A percentile compares a stretch with the other conserved stretches of the same genome.
phyloP scores from a whole-genome alignment of 2,113 vertebrate species.

The Lepisosteus oculatus region DNA sequence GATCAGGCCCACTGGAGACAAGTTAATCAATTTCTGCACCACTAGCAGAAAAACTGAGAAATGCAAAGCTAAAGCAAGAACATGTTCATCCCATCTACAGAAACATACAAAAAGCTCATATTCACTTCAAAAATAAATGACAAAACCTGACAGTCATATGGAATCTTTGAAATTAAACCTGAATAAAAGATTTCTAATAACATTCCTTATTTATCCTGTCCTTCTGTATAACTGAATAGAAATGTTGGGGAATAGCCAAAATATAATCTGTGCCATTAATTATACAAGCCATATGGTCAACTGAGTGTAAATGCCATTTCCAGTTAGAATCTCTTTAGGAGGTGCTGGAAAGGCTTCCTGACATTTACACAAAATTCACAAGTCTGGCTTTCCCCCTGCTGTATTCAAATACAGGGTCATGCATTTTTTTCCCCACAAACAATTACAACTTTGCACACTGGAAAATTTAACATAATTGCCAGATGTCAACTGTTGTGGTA shows the following conservation, averaged over 20 bases:
- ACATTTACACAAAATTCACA: conserved; percentile 60
- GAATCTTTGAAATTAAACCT: conserved; percentile 10
- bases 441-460: conserved; percentile 2
- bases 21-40: not conserved
- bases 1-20: conserved; percentile 1
- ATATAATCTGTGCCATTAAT: conserved; percentile 67
- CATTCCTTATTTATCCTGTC: conserved; percentile 38
- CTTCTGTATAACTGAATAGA: conserved; percentile 55
- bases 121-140: not conserved
- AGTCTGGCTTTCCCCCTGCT: conserved; percentile 34
- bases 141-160: not conserved
- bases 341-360: conserved; percentile 59
- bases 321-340: conserved; percentile 55
- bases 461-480: conserved; percentile 9
- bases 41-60: conserved; percentile 4
- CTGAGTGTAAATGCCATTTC: conserved; percentile 58
- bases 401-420: conserved; percentile 16
- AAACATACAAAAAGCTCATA: conserved; percentile 2
- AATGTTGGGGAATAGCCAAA: conserved; percentile 58
- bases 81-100: not conserved
- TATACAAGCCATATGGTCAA: conserved; percentile 71
- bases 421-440: conserved; percentile 9
- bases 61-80: no score
- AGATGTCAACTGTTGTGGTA: conserved; percentile 11
- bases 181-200: conserved; percentile 24